Evolutionary conservation across 2,113 vertebrate genomes (phyloP).

Genomic region (Pollimyrus isidori): DNA sequence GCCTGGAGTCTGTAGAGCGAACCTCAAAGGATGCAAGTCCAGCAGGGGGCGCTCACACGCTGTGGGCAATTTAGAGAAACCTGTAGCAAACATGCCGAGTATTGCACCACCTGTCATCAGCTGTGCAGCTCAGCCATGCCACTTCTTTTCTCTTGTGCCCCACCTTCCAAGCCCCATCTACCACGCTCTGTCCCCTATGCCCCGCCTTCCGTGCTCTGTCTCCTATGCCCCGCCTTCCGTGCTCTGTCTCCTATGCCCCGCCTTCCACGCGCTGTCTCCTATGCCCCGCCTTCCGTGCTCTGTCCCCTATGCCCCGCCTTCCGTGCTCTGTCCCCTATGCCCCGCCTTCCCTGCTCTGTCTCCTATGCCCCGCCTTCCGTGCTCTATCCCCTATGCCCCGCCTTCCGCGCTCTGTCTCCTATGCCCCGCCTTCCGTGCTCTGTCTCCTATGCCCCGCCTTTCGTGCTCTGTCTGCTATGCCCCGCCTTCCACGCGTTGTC

Average conservation of each 20-base stretch:
- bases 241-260: background rate
- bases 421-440: fast-evolving
- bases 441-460: too few relatives aligned
- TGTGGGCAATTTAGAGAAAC: background rate
- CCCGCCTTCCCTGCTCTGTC: too few relatives aligned
- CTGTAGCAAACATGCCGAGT: background rate
- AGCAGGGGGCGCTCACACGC: background rate
- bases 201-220: too few relatives aligned
- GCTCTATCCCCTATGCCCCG: too few relatives aligned
- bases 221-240: background rate
- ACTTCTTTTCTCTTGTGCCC: background rate
- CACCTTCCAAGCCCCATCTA: background rate
- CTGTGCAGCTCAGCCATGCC: background rate
- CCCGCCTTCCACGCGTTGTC: fast-evolving
- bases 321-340: too few relatives aligned
- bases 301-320: too few relatives aligned
- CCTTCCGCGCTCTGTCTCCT: too few relatives aligned
- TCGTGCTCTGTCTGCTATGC: too few relatives aligned
- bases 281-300: too few relatives aligned
- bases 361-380: too few relatives aligned
- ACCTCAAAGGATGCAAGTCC: background rate
- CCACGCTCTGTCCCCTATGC: too few relatives aligned
- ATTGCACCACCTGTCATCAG: background rate
- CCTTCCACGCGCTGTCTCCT: background rate
- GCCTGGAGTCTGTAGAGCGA: background rate